Evolutionary conservation across 2,888 invertebrate genomes (phyloP).

Genomic region (Sthenelais limicola): DNA sequence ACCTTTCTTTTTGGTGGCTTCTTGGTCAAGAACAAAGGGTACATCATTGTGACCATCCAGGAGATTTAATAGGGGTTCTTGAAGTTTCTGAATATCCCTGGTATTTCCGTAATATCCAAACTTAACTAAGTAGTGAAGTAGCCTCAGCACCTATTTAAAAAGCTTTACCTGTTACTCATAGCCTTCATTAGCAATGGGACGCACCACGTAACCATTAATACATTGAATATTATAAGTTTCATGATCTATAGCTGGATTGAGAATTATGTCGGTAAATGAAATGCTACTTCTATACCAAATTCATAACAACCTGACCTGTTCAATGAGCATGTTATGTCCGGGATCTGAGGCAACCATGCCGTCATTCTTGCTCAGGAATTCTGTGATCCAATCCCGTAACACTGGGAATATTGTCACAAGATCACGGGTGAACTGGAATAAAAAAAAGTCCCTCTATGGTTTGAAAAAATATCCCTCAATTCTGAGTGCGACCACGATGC

Average conservation of each 20-base stretch:
- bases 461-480: no score
- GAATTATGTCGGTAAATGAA: not conserved
- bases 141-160: slow-evolving; percentile 63
- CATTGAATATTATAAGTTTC: slow-evolving; percentile 1
- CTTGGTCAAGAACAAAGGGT: slow-evolving; percentile 55
- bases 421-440: slow-evolving; percentile 51
- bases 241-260: no score
- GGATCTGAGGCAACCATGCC: slow-evolving; percentile 68
- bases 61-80: slow-evolving; percentile 67
- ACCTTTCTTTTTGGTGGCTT: slow-evolving; percentile 24
- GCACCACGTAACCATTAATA: no score
- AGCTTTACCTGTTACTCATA: no score
- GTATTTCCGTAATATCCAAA: slow-evolving; percentile 71
- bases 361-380: slow-evolving; percentile 67
- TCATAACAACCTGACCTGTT: slow-evolving; percentile 62
- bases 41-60: slow-evolving; percentile 70
- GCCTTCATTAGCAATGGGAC: no score
- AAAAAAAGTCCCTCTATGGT: not conserved
- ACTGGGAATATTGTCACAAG: slow-evolving; percentile 70
- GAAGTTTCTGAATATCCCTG: slow-evolving; percentile 67
- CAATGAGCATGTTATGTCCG: slow-evolving; percentile 70
- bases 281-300: no score
- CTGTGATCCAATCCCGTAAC: slow-evolving; percentile 69
- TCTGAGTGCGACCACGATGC: no score
- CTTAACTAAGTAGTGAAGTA: slow-evolving; percentile 69